Conservation (phyloP, 2,113 vertebrate genomes). For the Nestor notabilis region DNA sequence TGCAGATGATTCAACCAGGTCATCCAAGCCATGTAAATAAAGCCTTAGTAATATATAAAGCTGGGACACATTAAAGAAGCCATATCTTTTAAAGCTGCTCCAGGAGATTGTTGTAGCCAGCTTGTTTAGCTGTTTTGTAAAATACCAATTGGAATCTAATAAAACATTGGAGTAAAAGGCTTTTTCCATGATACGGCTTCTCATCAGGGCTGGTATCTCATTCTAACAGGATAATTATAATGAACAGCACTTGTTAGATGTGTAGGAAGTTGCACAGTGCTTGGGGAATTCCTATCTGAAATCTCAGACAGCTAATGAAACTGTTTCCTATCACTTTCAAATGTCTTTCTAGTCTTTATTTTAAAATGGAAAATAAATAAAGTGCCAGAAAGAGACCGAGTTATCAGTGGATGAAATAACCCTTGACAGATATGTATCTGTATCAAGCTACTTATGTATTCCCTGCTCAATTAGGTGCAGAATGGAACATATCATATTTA, state of each 20-base stretch:
- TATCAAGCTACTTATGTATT: background rate
- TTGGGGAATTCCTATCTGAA: constrained; percentile 29
- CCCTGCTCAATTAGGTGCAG: background rate
- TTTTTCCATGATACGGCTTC: background rate
- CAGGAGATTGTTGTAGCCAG: background rate
- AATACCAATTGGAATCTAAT: constrained; percentile 13
- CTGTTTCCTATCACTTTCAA: background rate
- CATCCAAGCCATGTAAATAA: background rate
- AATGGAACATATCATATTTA: background rate
- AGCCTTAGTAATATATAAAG: background rate
- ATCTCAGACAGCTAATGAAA: constrained; percentile 16
- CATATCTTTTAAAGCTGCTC: background rate
- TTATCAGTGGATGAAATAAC: background rate
- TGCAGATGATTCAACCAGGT: background rate
- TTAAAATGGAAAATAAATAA: background rate
- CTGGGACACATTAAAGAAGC: background rate
- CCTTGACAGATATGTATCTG: background rate
- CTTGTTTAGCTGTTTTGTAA: background rate
- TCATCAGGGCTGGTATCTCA: background rate
- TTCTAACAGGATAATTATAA: constrained; percentile 17
- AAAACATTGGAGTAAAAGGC: background rate
- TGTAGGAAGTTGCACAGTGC: background rate
- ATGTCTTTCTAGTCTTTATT: background rate
- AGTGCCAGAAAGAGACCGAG: background rate
- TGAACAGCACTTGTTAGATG: background rate